Conservation (phyloP, 2,797 vertebrate species). For the Pagetopsis macropterus region DNA sequence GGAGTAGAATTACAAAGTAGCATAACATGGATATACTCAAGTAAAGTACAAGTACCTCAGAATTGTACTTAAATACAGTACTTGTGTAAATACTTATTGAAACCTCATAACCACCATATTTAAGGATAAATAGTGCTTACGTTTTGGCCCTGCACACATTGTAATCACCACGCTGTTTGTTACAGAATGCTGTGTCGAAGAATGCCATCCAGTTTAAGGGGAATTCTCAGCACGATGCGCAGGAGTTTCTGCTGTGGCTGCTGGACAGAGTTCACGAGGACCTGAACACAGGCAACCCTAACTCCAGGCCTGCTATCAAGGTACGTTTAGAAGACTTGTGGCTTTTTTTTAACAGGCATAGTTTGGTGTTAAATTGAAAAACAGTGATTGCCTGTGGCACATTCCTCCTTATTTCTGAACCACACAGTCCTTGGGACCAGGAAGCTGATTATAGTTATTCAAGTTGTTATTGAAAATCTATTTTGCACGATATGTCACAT, state of each 20-base stretch:
- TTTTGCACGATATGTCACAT: not conserved
- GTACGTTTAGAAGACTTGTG: constrained; percentile 67
- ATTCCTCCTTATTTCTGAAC: not conserved
- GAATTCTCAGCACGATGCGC: constrained; percentile 95
- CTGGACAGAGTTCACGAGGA: constrained; percentile 97
- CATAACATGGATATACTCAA: too few relatives aligned
- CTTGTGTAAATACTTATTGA: not conserved
- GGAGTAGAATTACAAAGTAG: too few relatives aligned
- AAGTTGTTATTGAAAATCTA: not conserved
- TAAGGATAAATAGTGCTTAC: not conserved
- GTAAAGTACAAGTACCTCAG: too few relatives aligned
- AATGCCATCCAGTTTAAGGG: constrained; percentile 96
- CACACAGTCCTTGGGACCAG: not conserved
- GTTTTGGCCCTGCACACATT: not conserved
- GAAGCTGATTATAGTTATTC: not conserved
- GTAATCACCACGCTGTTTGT: constrained; percentile 20
- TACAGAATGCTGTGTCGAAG: constrained; percentile 92
- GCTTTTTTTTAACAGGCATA: too few relatives aligned
- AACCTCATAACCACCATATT: not conserved
- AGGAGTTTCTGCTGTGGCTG: constrained; percentile 99
- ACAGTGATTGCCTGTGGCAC: not conserved
- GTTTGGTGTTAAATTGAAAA: not conserved
- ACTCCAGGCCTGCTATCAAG: constrained; percentile 86
- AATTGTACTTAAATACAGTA: too few relatives aligned
- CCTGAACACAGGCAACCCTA: constrained; percentile 88